Evolutionary conservation across 2,888 invertebrate species (phyloP), one percentile per base, ranked within the genome.

Genomic region (Caenorhabditis parvicauda): DNA sequence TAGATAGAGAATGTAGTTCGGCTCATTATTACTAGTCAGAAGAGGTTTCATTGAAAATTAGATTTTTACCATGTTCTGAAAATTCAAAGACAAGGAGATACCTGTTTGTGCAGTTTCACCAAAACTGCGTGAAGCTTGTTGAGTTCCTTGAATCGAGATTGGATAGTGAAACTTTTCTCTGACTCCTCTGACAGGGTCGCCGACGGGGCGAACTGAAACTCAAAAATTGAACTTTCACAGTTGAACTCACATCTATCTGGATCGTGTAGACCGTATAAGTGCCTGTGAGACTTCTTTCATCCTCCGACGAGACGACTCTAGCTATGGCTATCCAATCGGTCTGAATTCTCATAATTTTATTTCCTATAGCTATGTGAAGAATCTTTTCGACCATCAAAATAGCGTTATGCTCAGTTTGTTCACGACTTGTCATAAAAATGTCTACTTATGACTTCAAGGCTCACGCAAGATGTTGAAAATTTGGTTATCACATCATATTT

Each of bases 61-160:
- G n/a, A n/a, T 19, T 41, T 41, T 41, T 14, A 14, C 21, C 17
- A 17, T 24, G 4, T 27, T 12, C 19, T 21, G 4, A 37, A 12
- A 14, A 27, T 24, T 42, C 21, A 4, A 24, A 32, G 21, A 21
- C n/a, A 9, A 5, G 17, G 46, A 42, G 12, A 24, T 14, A 64
- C 58, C 54, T 67, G 71, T 41, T 69, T 66, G 38, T 71, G 71
- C 5, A 65, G 43, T 57, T 71, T 71, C 9, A 54, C 44, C 35
- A 71, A 47, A 1, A 47, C 58, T 1, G 59, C 50, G 44, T 71
- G 67, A 3, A 71, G 29, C 21, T 59, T 60, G 17, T 54, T 50
- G 59, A 71, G 51, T 35, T 69, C 69, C 32, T 64, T 60, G 55
- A 54, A 69, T 19, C 64, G 29, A 1, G 69, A 59, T 6, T 54